Conservation (phyloP, 2,797 vertebrate genomes). For the Hoplostethus atlanticus region DNA sequence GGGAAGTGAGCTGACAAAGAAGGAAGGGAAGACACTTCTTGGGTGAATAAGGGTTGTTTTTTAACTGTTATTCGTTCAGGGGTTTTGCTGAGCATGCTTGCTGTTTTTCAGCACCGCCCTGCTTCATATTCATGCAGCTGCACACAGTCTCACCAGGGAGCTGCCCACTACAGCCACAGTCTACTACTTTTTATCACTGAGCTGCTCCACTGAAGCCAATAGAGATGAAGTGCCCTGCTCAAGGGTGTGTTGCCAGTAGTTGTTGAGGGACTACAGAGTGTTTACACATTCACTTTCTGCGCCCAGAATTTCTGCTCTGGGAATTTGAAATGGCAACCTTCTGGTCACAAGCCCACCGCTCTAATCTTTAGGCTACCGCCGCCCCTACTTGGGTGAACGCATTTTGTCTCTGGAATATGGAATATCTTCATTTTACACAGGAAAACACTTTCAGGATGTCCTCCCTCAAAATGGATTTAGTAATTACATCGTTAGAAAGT, state of each 20-base stretch:
- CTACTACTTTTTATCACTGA: slow-evolving; percentile 53
- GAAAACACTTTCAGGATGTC: slow-evolving; percentile 9
- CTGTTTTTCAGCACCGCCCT: slow-evolving; percentile 46
- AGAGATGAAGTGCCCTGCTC: slow-evolving; percentile 52
- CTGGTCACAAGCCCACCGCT: slow-evolving; percentile 50
- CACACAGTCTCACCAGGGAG: slow-evolving; percentile 54
- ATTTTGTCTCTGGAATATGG: slow-evolving; percentile 47
- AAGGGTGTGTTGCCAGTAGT: slow-evolving; percentile 63
- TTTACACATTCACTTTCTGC: slow-evolving; percentile 59
- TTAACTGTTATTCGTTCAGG: slow-evolving; percentile 45
- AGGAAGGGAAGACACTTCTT: slow-evolving; percentile 49
- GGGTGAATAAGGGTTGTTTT: slow-evolving; percentile 45
- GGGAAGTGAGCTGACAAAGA: slow-evolving; percentile 59
- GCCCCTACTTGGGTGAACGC: slow-evolving; percentile 36
- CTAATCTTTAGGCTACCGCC: slow-evolving; percentile 47
- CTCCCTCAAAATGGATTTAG: slow-evolving; percentile 6
- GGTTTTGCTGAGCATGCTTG: slow-evolving; percentile 62
- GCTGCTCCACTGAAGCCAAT: slow-evolving; percentile 36
- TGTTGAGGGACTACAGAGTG: slow-evolving; percentile 49
- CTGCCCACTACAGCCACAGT: slow-evolving; percentile 42
- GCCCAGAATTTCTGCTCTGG: slow-evolving; percentile 55
- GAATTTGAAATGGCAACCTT: slow-evolving; percentile 42
- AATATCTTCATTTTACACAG: slow-evolving; percentile 32
- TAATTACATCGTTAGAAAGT: slow-evolving; percentile 8
- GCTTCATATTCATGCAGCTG: slow-evolving; percentile 53